Evolutionary conservation across 2,888 invertebrate species (phyloP).

Genomic region (Trichacis sp.): DNA sequence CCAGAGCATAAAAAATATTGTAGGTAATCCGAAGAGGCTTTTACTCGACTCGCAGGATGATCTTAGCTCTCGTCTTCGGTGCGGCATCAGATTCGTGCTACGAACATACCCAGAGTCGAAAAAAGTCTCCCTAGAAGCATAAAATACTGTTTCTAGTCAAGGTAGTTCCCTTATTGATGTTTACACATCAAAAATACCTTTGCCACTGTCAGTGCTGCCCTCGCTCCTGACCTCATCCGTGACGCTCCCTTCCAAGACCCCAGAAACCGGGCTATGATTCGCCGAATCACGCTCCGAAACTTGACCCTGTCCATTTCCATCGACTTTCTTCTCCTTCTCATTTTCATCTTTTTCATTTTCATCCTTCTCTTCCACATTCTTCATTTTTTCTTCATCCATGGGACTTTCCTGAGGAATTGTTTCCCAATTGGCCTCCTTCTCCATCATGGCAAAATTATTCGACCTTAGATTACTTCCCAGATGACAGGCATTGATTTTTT

Average conservation of each 20-base stretch:
- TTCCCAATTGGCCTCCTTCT: neutral
- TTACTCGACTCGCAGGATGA: too few relatives aligned
- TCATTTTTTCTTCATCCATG: conserved; percentile 2
- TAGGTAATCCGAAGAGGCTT: too few relatives aligned
- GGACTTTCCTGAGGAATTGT: conserved; percentile 12
- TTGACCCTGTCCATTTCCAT: conserved; percentile 53
- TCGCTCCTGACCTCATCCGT: conserved; percentile 67
- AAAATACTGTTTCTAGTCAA: too few relatives aligned
- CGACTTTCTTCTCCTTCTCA: conserved; percentile 1
- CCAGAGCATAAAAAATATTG: too few relatives aligned
- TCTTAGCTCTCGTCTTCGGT: too few relatives aligned
- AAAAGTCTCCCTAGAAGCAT: too few relatives aligned
- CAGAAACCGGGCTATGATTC: conserved; percentile 82
- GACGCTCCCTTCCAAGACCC: conserved; percentile 72
- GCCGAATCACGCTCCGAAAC: conserved; percentile 76
- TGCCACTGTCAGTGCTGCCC: conserved; percentile 87
- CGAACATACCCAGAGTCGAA: too few relatives aligned
- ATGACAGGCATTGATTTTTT: conserved; percentile 45
- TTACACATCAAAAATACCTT: conserved; percentile 76
- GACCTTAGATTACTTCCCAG: conserved; percentile 56
- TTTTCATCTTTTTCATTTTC: conserved; percentile 24
- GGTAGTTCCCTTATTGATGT: too few relatives aligned
- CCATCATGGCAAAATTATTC: conserved; percentile 46
- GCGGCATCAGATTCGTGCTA: too few relatives aligned
- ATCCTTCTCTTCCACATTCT: conserved; percentile 23